Base-by-base conservation (phyloP, 2,113 vertebrate genomes). In the Zeus faber region DNA sequence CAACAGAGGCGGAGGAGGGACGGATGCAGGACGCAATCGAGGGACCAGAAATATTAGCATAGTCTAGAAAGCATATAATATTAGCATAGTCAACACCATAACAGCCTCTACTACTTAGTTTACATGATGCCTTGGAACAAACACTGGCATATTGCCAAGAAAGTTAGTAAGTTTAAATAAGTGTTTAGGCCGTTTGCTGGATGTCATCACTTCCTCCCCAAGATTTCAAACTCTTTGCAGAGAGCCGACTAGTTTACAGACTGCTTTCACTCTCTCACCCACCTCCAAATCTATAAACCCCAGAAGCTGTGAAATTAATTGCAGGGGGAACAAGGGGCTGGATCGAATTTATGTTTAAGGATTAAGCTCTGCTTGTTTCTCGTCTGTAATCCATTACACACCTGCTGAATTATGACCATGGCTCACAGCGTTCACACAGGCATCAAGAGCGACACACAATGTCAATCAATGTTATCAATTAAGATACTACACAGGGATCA, bases 311-410 rank as follows among this genome's bases (percentile, higher is more conserved):
- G 53, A 58, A 83, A 67, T 74, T 70, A 72, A 82, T 78, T 81
- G 77, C 67, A 67, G 43, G 31, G 68, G 70, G 81, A 82, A 68
- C 75, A 56, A 75, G 70, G 76, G 80, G 71, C 67, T 63, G 0
- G 55, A 79, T 75, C 17, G 39, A 68, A 74, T 76, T 70, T 57
- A 79, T 71, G 68, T 62, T 61, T 46, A 54, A 62, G 73, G 65
- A 81, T 83, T 83, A 81, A 76, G 78, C 58, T 50, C 39, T 71
- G 54, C 74, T 71, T 65, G 61, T 69, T 83, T 73, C 61, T 63
- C 39, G 64, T 67, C 71, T 73, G 35, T 55, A 59, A 65, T 64
- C 68, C 51, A 70, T 77, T 60, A 73, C 11, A n/a, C 64, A 76
- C 8, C 67, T 65, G 74, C 72, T 77, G 62, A 39, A 70, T 52